phyloP scores from a whole-genome alignment of 2,888 invertebrate species.

The Endomychus coccineus region DNA sequence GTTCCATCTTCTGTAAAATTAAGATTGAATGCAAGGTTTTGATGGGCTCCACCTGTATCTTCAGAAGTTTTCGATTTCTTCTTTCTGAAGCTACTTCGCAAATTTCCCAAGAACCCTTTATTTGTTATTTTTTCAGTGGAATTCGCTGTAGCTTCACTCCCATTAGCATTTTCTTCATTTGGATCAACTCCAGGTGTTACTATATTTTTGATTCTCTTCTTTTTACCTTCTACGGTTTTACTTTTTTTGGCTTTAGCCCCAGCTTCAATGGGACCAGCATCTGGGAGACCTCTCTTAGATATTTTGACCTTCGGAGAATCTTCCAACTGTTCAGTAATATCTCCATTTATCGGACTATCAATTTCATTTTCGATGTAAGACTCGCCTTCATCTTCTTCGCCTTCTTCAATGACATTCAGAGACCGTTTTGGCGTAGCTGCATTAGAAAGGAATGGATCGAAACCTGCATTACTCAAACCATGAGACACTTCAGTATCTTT shows the following conservation, averaged over 20 bases:
- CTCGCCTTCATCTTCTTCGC: conserved; percentile 19
- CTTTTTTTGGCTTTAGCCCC: conserved; percentile 16
- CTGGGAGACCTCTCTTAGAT: conserved; percentile 5
- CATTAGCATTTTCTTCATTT: conserved; percentile 1
- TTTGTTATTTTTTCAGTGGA: neutral
- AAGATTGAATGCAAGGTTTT: conserved; percentile 13
- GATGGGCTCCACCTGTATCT: conserved; percentile 10
- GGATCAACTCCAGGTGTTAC: neutral
- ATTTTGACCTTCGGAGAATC: conserved; percentile 5
- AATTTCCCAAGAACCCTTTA: neutral
- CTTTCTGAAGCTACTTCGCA: neutral
- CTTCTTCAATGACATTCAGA: conserved; percentile 32
- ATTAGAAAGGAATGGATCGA: conserved; percentile 29
- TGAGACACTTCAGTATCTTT: too few species aligned
- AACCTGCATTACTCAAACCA: conserved; percentile 34
- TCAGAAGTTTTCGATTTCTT: conserved; percentile 6
- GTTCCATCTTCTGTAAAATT: conserved; percentile 7
- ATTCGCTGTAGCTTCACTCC: too few species aligned
- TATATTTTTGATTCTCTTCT: conserved; percentile 11
- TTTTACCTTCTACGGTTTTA: conserved; percentile 12
- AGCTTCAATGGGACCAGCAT: conserved; percentile 4
- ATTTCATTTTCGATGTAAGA: neutral
- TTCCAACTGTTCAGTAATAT: too few species aligned
- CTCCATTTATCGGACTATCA: neutral
- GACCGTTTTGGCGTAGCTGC: conserved; percentile 27